These are phyloP conservation scores for Bombus soroeensis DNA, from an alignment of 1,140 invertebrate species.

Conservation along the genomic window DNA sequence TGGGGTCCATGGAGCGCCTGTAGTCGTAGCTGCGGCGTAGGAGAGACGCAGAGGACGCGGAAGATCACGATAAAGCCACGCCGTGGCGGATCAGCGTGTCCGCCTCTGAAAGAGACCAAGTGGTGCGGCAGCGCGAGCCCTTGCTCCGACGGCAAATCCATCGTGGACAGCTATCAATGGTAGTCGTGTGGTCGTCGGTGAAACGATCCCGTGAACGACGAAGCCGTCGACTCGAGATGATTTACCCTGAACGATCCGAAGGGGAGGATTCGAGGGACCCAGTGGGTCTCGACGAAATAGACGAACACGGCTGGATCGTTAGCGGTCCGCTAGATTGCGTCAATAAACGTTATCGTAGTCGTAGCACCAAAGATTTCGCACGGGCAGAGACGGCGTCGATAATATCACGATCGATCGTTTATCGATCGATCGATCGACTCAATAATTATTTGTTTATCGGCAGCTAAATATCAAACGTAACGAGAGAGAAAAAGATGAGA, in stretches of 20 bases:
- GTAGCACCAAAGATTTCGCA: conserved; percentile 43
- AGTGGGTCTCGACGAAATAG: conserved; percentile 1
- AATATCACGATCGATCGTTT: conserved; percentile 9
- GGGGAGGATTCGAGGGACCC: background rate
- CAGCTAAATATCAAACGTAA: background rate
- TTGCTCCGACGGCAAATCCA: conserved; percentile 80
- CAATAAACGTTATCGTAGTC: conserved; percentile 48
- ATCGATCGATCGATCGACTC: conserved; percentile 25
- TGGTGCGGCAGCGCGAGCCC: conserved; percentile 92
- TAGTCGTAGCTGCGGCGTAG: conserved; percentile 93
- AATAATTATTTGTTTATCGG: too few relatives aligned
- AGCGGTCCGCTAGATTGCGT: conserved; percentile 36
- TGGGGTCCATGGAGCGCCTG: conserved; percentile 94
- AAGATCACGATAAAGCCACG: conserved; percentile 89
- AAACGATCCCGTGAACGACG: conserved; percentile 24
- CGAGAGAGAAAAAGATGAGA: background rate
- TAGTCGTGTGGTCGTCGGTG: conserved; percentile 60
- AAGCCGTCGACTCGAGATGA: conserved; percentile 14
- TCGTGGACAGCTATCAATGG: conserved; percentile 72
- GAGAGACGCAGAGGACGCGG: conserved; percentile 91
- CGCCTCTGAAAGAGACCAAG: conserved; percentile 90
- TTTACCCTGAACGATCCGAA: conserved; percentile 4
- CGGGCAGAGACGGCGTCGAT: background rate
- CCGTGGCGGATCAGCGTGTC: conserved; percentile 90
- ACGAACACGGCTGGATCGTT: conserved; percentile 38